Base-by-base conservation (phyloP, 2,113 vertebrate species). In the Plestiodon gilberti region DNA sequence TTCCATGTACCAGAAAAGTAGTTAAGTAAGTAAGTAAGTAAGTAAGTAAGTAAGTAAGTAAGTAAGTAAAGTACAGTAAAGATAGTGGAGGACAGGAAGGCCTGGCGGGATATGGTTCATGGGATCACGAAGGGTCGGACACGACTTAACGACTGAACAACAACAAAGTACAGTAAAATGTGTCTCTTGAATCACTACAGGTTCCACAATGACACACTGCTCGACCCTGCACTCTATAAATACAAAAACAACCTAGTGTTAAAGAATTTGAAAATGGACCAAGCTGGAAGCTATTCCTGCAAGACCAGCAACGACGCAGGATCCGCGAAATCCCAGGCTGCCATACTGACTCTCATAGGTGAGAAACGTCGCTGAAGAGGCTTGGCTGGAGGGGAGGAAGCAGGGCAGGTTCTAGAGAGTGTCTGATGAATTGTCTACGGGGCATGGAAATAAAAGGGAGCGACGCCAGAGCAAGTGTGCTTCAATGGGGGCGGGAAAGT, bases 221-320 rank as follows among this genome's bases (percentile, higher is more conserved):
- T 99, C 91, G 96, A 98, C 59, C 96, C 94, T 43, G 95, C 94
- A 3, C 89, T 94, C 25, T 96, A 97, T 59, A 97, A 97, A 65
- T 96, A 97, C 0, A 97, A 97, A 33, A 97, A 96, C 92, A 98
- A 96, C 35, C 91, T 99, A 91, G 93, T 98, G 85, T 92, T 99
- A 86, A 98, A 95, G 94, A 97, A 98, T 38, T 90, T 99, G 87
- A 95, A 82, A n/a, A 91, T 71, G 91, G 95, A 94, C 23, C 98
- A 99, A 61, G 92, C 97, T 1, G 99, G 99, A 62, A 97, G 98
- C 74, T 99, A 99, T 88, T 97, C 97, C 91, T 99, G 99, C 96
- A 98, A 97, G 93, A 98, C 98, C 75, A 98, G 96, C 93, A 97
- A 97, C 0, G 93, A 96, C 0, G 97, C 97, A 1, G 99, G 98